Evolutionary conservation across 2,113 vertebrate genomes (phyloP).

Genomic region (Probosciger aterrimus): DNA sequence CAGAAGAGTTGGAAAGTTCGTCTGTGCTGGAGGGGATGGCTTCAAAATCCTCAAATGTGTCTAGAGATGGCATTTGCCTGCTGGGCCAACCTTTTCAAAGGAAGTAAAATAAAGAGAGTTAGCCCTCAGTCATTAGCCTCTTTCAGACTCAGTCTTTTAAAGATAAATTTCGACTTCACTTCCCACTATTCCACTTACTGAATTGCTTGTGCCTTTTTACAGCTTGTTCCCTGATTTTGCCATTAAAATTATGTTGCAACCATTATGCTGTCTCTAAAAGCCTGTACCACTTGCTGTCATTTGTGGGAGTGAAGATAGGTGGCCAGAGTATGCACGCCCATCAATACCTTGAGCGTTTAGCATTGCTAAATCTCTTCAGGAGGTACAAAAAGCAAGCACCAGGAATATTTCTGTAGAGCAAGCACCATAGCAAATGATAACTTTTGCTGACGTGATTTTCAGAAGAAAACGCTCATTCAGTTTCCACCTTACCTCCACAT

Average conservation of each 20-base stretch:
- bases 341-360: neutral
- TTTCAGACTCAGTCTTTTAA: neutral
- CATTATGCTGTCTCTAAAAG: neutral
- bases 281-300: neutral
- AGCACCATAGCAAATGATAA: neutral
- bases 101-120: neutral
- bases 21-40: conserved; percentile 89
- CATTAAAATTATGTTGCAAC: neutral
- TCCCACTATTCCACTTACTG: neutral
- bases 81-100: conserved; percentile 80
- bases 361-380: neutral
- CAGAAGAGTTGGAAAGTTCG: conserved; percentile 89
- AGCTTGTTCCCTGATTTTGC: neutral
- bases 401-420: neutral
- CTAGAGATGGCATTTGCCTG: conserved; percentile 80
- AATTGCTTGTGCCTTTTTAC: neutral
- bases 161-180: neutral
- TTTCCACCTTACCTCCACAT: neutral
- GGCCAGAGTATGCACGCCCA: neutral
- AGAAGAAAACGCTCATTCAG: neutral
- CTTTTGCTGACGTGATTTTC: neutral
- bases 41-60: conserved; percentile 83
- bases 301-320: neutral
- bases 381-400: neutral
- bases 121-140: neutral